Evolutionary conservation across 2,888 invertebrate genomes (phyloP), one percentile per base, ranked within the genome.

Genomic region (Crepidodera aurea): DNA sequence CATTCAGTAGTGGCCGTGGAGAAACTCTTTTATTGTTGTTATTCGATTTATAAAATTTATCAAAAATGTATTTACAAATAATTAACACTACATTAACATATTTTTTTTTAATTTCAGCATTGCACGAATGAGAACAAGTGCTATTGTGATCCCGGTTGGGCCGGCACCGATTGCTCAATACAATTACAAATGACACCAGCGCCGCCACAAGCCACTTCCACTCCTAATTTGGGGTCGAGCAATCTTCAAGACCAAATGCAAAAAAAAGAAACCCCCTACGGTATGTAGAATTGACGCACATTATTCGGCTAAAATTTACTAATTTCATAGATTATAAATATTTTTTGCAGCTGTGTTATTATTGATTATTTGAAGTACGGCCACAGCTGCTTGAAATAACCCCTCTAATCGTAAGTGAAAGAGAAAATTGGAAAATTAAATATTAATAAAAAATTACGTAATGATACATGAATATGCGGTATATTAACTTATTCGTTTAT

Each of bases 41-140:
- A n/a, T n/a, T n/a, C n/a, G n/a, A n/a, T n/a, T n/a, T n/a, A n/a
- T n/a, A n/a, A n/a, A n/a, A n/a, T n/a, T n/a, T n/a, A n/a, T n/a
- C n/a, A n/a, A n/a, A n/a, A n/a, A n/a, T n/a, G n/a, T n/a, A n/a
- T n/a, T n/a, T n/a, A n/a, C n/a, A n/a, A n/a, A n/a, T n/a, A n/a
- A n/a, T n/a, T n/a, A n/a, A n/a, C n/a, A n/a, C n/a, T n/a, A n/a
- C n/a, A n/a, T n/a, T n/a, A n/a, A n/a, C n/a, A n/a, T n/a, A n/a
- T n/a, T n/a, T 7, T 60, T 58, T 5, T 32, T 66, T 61, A 58
- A 16, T 77, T 78, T 50, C 84, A 96, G 96, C 87, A 90, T 62
- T 98, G 98, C 81, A 94, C 97, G 10, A 97, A 96, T 81, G 84
- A 88, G 69, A 94, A 96, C 84, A 91, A 90, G 74, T 98, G 98